Evolutionary conservation across 2,113 vertebrate genomes (phyloP).

Genomic region (Neotoma lepida): DNA sequence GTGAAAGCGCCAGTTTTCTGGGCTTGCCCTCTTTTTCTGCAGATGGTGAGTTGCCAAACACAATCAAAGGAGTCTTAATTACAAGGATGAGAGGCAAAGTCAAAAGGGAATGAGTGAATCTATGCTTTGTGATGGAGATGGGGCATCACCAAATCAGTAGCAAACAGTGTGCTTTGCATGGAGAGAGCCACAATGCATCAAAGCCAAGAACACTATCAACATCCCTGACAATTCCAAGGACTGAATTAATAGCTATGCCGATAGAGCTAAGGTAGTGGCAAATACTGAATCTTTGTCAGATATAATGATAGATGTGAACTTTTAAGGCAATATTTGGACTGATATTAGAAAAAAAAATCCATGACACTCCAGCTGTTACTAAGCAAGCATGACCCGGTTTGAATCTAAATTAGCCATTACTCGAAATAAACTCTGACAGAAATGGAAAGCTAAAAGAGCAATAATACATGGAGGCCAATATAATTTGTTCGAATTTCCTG

Average conservation of each 20-base stretch:
- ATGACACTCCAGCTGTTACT: neutral
- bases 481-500: neutral
- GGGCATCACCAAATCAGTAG: slow-evolving; percentile 30
- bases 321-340: slow-evolving; percentile 52
- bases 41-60: slow-evolving; percentile 68
- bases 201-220: slow-evolving; percentile 1
- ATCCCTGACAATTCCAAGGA: slow-evolving; percentile 23
- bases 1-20: slow-evolving; percentile 67
- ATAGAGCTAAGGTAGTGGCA: neutral
- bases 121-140: slow-evolving; percentile 28
- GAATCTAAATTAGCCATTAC: slow-evolving; percentile 45
- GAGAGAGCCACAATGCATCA: slow-evolving; percentile 13
- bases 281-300: slow-evolving; percentile 27
- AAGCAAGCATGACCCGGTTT: slow-evolving; percentile 6
- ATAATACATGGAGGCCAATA: neutral
- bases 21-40: slow-evolving; percentile 39
- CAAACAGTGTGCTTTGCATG: neutral
- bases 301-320: slow-evolving; percentile 28
- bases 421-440: slow-evolving; percentile 35
- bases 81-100: slow-evolving; percentile 62
- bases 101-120: slow-evolving; percentile 64
- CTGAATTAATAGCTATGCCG: slow-evolving; percentile 47
- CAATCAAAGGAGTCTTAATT: slow-evolving; percentile 73
- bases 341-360: slow-evolving; percentile 14
- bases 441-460: slow-evolving; percentile 46